phyloP scores from a whole-genome alignment of 2,888 invertebrate species.

The Litoditis marina region DNA sequence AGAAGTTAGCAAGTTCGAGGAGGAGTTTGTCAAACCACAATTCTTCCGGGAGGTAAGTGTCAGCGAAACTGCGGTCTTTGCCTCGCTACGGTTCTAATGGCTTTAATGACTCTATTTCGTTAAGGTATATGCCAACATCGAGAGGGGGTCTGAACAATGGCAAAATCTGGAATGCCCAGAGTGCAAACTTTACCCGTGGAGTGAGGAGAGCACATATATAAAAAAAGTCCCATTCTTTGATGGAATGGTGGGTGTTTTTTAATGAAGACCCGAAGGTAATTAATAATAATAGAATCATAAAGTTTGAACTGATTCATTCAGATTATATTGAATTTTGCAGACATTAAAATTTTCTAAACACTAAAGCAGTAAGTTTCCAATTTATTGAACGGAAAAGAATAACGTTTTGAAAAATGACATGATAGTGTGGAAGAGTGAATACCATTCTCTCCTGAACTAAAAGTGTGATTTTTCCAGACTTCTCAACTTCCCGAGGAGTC shows the following conservation, averaged over 20 bases:
- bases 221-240: conserved; percentile 94
- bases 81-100: neutral
- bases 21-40: conserved; percentile 83
- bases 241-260: conserved; percentile 73
- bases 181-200: conserved; percentile 85
- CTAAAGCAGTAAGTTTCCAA: no score
- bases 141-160: conserved; percentile 82
- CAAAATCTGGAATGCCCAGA: conserved; percentile 76
- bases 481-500: conserved; percentile 63
- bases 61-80: neutral
- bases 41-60: conserved; percentile 76
- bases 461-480: conserved; percentile 23
- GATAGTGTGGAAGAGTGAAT: no score
- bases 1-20: conserved; percentile 80
- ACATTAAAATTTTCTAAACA: neutral
- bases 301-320: no score
- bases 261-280: no score
- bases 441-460: no score
- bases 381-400: no score
- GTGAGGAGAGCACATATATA: conserved; percentile 84
- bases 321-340: neutral
- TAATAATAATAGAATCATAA: no score
- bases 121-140: conserved; percentile 54
- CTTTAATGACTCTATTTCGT: neutral
- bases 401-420: no score